Percentiles rank a stretch among this genome's conserved stretches.
Conservation (phyloP, 2,888 invertebrate genomes). For the Deroplatys truncata region DNA sequence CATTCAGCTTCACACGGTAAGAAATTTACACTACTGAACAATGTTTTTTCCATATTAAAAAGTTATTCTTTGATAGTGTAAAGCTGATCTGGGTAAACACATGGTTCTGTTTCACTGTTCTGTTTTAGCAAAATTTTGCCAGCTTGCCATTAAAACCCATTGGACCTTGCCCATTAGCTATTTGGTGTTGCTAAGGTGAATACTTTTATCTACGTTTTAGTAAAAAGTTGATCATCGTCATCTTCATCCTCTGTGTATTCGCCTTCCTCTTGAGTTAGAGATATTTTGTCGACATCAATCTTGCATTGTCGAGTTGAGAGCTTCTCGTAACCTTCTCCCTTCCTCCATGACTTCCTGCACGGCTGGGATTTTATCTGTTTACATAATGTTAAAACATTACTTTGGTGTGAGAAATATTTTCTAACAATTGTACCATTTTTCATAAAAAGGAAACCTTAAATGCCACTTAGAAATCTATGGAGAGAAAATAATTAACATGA, state of each 20-base stretch:
- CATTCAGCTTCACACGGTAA: not conserved
- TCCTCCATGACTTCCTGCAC: constrained; percentile 23
- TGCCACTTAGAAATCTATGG: too few relatives aligned
- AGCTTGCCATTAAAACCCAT: not conserved
- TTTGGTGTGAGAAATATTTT: not conserved
- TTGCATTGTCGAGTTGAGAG: constrained; percentile 33
- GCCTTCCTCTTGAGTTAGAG: constrained; percentile 29
- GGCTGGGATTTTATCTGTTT: constrained; percentile 32
- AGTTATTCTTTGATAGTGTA: not conserved
- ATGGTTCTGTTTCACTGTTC: not conserved
- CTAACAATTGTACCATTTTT: not conserved
- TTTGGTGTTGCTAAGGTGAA: constrained; percentile 20
- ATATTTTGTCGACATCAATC: constrained; percentile 28
- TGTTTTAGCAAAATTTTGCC: not conserved
- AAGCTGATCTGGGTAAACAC: not conserved
- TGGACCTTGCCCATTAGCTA: not conserved
- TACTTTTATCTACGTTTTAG: constrained; percentile 33
- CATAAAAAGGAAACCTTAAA: not conserved
- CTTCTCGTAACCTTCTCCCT: constrained; percentile 35
- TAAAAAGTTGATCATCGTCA: constrained; percentile 32
- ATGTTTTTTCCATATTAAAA: not conserved
- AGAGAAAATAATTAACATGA: too few relatives aligned
- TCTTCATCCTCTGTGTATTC: constrained; percentile 31
- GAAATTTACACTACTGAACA: not conserved
- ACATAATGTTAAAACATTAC: not conserved